Conservation (phyloP, 92 coral and sea anemone species). For the Phenganax stokvisi region DNA sequence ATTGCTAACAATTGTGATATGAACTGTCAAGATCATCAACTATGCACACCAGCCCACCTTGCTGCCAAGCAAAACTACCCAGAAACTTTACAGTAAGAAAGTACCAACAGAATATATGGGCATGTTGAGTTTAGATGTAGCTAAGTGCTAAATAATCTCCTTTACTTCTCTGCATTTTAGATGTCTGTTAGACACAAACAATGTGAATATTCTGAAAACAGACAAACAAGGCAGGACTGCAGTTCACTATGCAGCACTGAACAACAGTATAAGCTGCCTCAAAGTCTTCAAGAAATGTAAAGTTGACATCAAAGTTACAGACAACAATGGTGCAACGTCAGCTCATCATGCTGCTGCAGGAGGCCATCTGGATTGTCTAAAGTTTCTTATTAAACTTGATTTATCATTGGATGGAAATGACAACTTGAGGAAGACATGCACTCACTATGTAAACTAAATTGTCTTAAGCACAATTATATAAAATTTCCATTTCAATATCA, state of each 20-base stretch:
- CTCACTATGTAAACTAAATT: constrained; percentile 66
- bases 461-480: not conserved
- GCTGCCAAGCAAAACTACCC: constrained; percentile 81
- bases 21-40: constrained; percentile 67
- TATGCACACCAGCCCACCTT: constrained; percentile 79
- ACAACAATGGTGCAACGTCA: constrained; percentile 65
- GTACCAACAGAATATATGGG: no score
- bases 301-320: constrained; percentile 71
- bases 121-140: not conserved
- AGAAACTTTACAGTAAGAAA: constrained; percentile 56
- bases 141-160: no score
- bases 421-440: constrained; percentile 60
- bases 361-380: constrained; percentile 61
- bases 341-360: constrained; percentile 77
- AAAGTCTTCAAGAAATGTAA: constrained; percentile 81
- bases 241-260: constrained; percentile 73
- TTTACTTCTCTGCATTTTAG: constrained; percentile 35
- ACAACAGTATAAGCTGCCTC: constrained; percentile 65
- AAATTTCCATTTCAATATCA: no score
- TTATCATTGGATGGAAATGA: constrained; percentile 62
- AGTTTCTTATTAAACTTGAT: constrained; percentile 63
- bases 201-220: constrained; percentile 51
- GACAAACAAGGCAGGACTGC: constrained; percentile 81
- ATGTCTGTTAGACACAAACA: constrained; percentile 62
- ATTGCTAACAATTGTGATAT: constrained; percentile 62